These are phyloP conservation scores for Zygogramma bicolorata DNA, from an alignment of 2,888 invertebrate genomes.

Conservation along the genomic window DNA sequence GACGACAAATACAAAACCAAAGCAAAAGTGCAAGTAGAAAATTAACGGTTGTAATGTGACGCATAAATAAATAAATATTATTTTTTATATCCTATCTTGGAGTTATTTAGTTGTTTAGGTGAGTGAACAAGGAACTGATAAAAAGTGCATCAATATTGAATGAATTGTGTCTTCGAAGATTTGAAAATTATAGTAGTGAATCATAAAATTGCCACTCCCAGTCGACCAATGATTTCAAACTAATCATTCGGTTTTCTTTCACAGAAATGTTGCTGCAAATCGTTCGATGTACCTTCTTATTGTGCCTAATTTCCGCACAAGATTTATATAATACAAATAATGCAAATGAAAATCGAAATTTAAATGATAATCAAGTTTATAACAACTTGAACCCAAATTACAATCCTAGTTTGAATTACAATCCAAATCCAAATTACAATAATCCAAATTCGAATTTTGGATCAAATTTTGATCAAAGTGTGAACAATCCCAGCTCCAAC, in stretches of 20 bases:
- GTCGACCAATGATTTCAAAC: slow-evolving; percentile 13
- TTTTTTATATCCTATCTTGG: not conserved
- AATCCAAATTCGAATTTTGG: slow-evolving; percentile 31
- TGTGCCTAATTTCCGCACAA: slow-evolving; percentile 39
- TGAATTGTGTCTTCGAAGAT: not conserved
- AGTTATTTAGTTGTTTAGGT: slow-evolving; percentile 29
- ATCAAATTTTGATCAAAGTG: slow-evolving; percentile 31
- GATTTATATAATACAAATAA: slow-evolving; percentile 36
- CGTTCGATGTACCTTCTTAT: slow-evolving; percentile 35
- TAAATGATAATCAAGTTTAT: slow-evolving; percentile 34
- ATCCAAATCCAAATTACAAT: slow-evolving; percentile 28
- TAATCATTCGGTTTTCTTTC: slow-evolving; percentile 22
- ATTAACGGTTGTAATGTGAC: slow-evolving; percentile 24
- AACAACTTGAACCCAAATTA: slow-evolving; percentile 41
- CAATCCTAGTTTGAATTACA: slow-evolving; percentile 38
- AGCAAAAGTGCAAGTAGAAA: not conserved
- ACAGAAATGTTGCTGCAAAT: slow-evolving; percentile 45
- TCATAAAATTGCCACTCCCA: slow-evolving; percentile 40
- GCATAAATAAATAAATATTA: slow-evolving; percentile 22
- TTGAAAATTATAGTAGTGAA: not conserved
- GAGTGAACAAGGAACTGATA: slow-evolving; percentile 18
- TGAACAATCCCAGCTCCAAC: slow-evolving; percentile 16
- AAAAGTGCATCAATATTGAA: not conserved
- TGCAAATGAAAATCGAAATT: slow-evolving; percentile 28
- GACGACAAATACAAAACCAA: not conserved